Evolutionary conservation across 2,113 vertebrate species (phyloP), one percentile per base, ranked within the genome.

Genomic region (Mesoclemmys tuberculata): DNA sequence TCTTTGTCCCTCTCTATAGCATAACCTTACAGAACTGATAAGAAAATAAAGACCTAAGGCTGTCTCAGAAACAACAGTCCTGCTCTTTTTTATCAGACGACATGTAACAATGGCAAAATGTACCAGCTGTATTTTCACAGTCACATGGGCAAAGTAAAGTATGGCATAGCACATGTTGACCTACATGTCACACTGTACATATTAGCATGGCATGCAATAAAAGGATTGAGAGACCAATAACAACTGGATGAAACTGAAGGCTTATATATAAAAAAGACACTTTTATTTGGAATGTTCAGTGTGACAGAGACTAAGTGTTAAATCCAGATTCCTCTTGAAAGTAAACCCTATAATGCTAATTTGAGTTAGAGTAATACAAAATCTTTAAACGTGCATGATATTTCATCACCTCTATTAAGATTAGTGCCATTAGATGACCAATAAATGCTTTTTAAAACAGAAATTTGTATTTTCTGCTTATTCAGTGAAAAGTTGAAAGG

Each of bases 11-110:
- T 80, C 93, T 84, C 79, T 51, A 82, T 54, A 24, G 85, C 81
- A 55, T 5, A 35, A 83, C 35, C 84, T 54, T 0, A 0, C 26
- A 77, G 26, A 51, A 11, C 27, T 4, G 0, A 0, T 48, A 87
- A 81, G 8, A 22, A 24, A 55, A 49, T 49, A 2, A 3, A 48
- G 41, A 41, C 46, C 2, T 0, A 52, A 93, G 56, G 71, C 51
- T 80, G 13, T 52, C 83, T 81, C 38, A 82, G 56, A 56, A 58
- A 87, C 84, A 88, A 27, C 80, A 56, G 10, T 27, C 49, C 8
- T 31, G 75, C 49, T 71, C 21, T 81, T 78, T 86, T 55, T 27
- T 24, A 74, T 41, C 81, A 83, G 8, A 84, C 35, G 88, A 64
- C n/a, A 58, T 0, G 0, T 56, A 21, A 68, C 74, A 64, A 44